Base-by-base conservation (phyloP, 1,140 invertebrate species). In the Bombus breviceps region DNA sequence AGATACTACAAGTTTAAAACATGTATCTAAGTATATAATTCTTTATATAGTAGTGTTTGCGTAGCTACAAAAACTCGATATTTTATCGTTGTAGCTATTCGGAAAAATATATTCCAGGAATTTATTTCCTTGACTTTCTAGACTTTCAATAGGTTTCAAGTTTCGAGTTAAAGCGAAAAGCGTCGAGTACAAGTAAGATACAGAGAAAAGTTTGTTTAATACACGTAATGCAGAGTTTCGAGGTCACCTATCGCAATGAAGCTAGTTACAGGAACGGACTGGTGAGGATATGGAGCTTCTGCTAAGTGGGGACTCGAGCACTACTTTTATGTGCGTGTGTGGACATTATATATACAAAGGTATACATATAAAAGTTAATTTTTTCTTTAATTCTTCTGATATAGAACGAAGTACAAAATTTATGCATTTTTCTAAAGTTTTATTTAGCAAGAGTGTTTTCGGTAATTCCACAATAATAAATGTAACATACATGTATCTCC, bases 401-500 rank as follows among this genome's bases (percentile, higher is more conserved):
- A 57, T 34, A 66, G 62, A 6, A 64, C 18, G 15, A n/a, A 80
- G n/a, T 76, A 81, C 75, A 85, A 76, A 83, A 53, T 64, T 32
- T 39, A 62, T 76, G 62, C 32, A 74, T 62, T 83, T 92, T 91
- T 85, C 86, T 83, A 81, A 90, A 89, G 86, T 88, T 92, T 92
- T 93, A 93, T 93, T 93, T 94, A 91, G 91, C 81, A 93, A 92
- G 93, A 90, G 88, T 77, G 64, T 90, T 75, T 90, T 90, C 76
- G 86, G 10, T 62, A 62, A 62, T 66, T 66, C 32, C 32, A 66
- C 86, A 90, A 93, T 92, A 92, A 92, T 92, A 90, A 91, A 92
- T 90, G 88, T 91, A 92, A 90, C 87, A 91, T 90, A 93, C 90
- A 92, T 75, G 32, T 86, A 91, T 73, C 86, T 89, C 80, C 88